Evolutionary conservation across 2,113 vertebrate species (phyloP), one percentile per base, ranked within the genome.

Genomic region (Spea bombifrons): DNA sequence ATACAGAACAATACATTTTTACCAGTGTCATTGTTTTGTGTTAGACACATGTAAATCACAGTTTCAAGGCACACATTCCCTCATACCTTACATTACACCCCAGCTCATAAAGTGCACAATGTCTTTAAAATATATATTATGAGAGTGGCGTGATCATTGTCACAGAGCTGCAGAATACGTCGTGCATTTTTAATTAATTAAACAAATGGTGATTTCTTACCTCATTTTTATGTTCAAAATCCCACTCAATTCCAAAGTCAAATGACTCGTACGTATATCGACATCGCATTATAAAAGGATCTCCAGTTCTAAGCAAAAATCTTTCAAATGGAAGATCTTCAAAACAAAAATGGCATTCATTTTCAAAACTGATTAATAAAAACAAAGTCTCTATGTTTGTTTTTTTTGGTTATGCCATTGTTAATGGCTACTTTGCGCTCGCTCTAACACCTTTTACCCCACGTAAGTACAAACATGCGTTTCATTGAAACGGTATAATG

Each of bases 211-310:
- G 3, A 45, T 44, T 13, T 70, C 53, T 90, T 91, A 94, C 92
- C 90, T 88, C 61, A 6, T 82, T 17, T 84, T 84, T 83, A 75
- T 84, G 87, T 83, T 86, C 85, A 81, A 84, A 81, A 67, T 84
- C 75, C 50, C 89, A 82, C 1, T 71, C 83, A 69, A 91, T 84
- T 50, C 81, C 3, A 0, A 91, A 93, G 65, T 71, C 49, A 1
- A 85, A 85, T 66, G 84, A 86, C 4, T 0, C 44, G 3, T 90
- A 71, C 75, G 84, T 16, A 8, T 90, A 90, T 86, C 86, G 89
- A 78, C 92, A 93, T 65, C 92, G 85, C 71, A 94, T 87, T 85
- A 92, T 85, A 69, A 93, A 53, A 3, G 90, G 89, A 1, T 94
- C 92, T 3, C 93, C 90, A 0, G 84, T 85, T 84, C 88, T 93